Conservation (phyloP, 2,797 vertebrate species). For the Scolopax bukidnonensis region DNA sequence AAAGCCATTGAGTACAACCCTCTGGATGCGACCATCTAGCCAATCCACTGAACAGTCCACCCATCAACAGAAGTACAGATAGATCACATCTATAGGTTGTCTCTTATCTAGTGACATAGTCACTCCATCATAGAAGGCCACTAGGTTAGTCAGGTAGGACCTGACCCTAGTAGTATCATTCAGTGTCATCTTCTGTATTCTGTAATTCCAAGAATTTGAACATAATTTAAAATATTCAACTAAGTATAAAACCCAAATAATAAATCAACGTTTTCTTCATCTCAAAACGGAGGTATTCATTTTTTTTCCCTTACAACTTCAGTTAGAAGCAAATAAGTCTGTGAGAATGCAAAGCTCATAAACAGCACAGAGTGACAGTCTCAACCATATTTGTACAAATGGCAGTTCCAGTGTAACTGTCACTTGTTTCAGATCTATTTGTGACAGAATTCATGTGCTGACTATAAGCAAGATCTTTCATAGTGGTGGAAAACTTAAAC, state of each 20-base stretch:
- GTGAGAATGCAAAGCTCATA: neutral
- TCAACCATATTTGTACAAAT: neutral
- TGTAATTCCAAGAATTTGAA: neutral
- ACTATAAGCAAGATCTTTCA: neutral
- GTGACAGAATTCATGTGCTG: neutral
- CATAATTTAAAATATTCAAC: neutral
- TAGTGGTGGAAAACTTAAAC: neutral
- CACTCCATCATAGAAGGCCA: too few species aligned
- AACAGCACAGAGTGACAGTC: neutral
- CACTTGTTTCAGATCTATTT: neutral
- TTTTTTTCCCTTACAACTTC: neutral
- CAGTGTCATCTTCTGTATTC: neutral
- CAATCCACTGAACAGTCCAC: too few species aligned
- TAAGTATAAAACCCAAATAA: neutral
- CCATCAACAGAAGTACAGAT: too few species aligned
- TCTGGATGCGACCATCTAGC: too few species aligned
- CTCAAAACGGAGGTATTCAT: fast-evolving
- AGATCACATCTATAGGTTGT: too few species aligned
- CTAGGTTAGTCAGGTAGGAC: too few species aligned
- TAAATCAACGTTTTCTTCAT: neutral
- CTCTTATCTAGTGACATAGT: too few species aligned
- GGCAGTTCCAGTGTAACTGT: neutral
- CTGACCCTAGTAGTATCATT: neutral
- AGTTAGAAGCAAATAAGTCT: neutral
- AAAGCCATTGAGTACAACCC: too few species aligned